Base-by-base conservation (phyloP, 2,888 invertebrate species). In the Drosophila ezoana region DNA sequence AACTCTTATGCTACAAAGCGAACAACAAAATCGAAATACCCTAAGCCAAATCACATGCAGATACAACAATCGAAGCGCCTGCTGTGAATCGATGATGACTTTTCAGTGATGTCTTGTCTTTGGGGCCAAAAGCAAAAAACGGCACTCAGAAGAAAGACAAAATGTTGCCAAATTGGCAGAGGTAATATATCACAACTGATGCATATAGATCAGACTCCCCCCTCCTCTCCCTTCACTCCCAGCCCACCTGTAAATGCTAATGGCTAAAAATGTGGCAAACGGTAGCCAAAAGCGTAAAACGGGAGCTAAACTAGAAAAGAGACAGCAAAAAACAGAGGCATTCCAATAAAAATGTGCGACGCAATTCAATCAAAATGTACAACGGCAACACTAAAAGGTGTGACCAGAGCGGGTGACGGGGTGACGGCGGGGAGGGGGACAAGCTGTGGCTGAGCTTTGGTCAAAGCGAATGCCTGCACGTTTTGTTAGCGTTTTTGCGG, bases 391-490 rank as follows among this genome's bases (percentile, higher is more conserved):
- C 40, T 52, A 56, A 44, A 51, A 75, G 75, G 75, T 78, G 75
- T 58, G 75, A 73, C 60, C 63, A 53, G 49, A 3, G 18, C 1
- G 1, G 3, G 8, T 9, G 13, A 2, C 18, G 10, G 4, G 14
- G 14, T 23, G 28, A 1, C 5, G 20, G 20, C 4, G 41, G 16
- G 1, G 28, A 28, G 32, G 13, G 23, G 33, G 33, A 35, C 44
- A 8, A 20, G 41, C 33, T 23, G 43, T 41, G 20, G 41, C 32
- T 33, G 13, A 13, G 43, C 54, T 44, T 54, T 69, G 74, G 72
- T 62, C 74, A 76, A 79, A 59, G 63, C n/a, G 57, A 67, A 86
- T 81, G 72, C 87, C 87, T 62, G 72, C 80, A 81, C 87, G 80
- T 81, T 48, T 43, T 1, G 47, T 53, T 14, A 28, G 74, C 74